Base-by-base conservation (phyloP, 1,140 invertebrate genomes). In the Heliconius eleuchia region DNA sequence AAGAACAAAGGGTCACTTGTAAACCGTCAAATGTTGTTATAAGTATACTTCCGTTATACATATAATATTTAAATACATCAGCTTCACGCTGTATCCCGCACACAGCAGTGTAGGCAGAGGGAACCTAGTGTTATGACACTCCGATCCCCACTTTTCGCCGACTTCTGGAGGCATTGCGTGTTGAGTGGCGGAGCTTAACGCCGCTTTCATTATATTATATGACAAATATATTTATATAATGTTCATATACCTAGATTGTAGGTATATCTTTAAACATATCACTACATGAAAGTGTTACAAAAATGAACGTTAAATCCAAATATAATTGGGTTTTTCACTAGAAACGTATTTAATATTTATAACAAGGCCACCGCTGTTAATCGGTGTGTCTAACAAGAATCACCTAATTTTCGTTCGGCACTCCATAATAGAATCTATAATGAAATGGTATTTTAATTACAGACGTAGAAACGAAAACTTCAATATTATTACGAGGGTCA, bases 381-480 rank as follows among this genome's bases (percentile, higher is more conserved):
- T 76, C 30, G 34, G 60, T 50, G 30, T 72, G 18, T 55, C 27
- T 50, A 77, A 73, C 71, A 77, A 71, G 77, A 73, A 37, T 87
- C 88, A 86, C 87, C 89, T 88, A 91, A 91, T 92, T 87, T 87
- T 88, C 86, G 80, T 81, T 83, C 83, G 83, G 60, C 60, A 84
- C 83, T 85, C 84, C 85, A 88, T 84, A 84, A 83, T 82, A 71
- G 79, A 85, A 87, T 86, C 84, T 83, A 85, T 87, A 85, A 88
- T 86, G 82, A 91, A 91, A 90, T 90, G 82, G 85, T 83, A 84
- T 88, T 90, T 92, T 92, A 92, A 92, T 91, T 87, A 91, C 84
- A 87, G 82, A 81, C 76, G 84, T 84, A 82, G 80, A 85, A 91
- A 87, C 88, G 84, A 88, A 90, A 87, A 88, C 87, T 88, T 92